phyloP scores from a whole-genome alignment of 2,888 invertebrate species.

The Ernsta delagoae region DNA sequence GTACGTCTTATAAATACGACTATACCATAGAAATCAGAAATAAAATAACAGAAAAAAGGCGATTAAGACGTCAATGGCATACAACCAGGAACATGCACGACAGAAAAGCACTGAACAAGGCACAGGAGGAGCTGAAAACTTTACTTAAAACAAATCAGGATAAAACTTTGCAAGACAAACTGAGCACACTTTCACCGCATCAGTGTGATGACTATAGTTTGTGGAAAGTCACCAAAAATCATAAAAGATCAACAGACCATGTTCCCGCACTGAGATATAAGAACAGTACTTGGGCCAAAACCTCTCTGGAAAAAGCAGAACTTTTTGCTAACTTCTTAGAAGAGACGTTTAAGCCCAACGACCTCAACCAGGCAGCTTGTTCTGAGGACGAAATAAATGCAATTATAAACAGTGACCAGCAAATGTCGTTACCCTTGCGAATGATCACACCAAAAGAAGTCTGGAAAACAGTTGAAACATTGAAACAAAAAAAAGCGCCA shows the following conservation, averaged over 20 bases:
- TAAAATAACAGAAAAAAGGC: constrained; percentile 38
- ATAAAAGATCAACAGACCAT: constrained; percentile 3
- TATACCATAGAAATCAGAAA: constrained; percentile 22
- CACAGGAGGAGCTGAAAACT: background rate
- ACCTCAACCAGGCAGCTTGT: background rate
- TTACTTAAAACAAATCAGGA: background rate
- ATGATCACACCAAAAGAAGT: constrained; percentile 17
- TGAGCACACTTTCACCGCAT: background rate
- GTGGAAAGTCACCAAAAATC: constrained; percentile 28
- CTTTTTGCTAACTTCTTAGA: constrained; percentile 28
- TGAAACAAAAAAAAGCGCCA: constrained; percentile 8
- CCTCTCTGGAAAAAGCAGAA: constrained; percentile 19
- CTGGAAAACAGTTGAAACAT: background rate
- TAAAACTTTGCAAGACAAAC: background rate
- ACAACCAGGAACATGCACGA: too few relatives aligned
- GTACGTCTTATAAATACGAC: background rate
- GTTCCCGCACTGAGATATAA: background rate
- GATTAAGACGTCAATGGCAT: constrained; percentile 29
- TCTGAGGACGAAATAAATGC: background rate
- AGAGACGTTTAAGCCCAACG: constrained; percentile 23
- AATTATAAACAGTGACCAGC: background rate
- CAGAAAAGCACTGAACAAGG: background rate
- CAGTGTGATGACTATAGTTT: background rate
- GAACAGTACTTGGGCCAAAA: constrained; percentile 20
- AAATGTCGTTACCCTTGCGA: constrained; percentile 3